Evolutionary conservation across 2,888 invertebrate species (phyloP).

Genomic region (Blastobasis lacticolella): DNA sequence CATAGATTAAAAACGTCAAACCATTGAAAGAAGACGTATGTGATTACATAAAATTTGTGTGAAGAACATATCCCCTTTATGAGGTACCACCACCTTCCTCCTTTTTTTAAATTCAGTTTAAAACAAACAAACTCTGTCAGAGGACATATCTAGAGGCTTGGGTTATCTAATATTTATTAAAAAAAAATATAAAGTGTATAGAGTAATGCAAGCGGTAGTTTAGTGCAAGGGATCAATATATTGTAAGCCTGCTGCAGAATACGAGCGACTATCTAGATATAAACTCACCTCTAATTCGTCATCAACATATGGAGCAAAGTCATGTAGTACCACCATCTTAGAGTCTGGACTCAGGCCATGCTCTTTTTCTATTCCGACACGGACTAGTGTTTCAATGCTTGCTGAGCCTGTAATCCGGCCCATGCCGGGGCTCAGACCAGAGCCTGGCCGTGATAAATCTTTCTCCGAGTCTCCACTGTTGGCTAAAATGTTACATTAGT

Average conservation of each 20-base stretch:
- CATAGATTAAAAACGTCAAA: too few relatives aligned
- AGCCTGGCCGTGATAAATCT: slow-evolving; percentile 75
- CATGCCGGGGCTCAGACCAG: slow-evolving; percentile 85
- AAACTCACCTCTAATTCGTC: slow-evolving; percentile 94
- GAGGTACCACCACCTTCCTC: too few relatives aligned
- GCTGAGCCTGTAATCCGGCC: slow-evolving; percentile 96
- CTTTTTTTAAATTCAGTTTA: too few relatives aligned
- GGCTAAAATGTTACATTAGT: slow-evolving; percentile 57
- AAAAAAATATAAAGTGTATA: not conserved
- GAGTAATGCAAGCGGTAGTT: too few relatives aligned
- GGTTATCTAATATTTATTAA: not conserved
- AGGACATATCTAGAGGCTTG: too few relatives aligned
- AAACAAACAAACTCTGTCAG: too few relatives aligned
- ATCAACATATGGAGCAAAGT: slow-evolving; percentile 95
- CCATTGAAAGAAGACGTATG: too few relatives aligned
- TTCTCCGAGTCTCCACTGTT: slow-evolving; percentile 86
- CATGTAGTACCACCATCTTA: slow-evolving; percentile 95
- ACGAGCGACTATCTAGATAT: too few relatives aligned
- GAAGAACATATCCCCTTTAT: too few relatives aligned
- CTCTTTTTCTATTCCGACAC: slow-evolving; percentile 94
- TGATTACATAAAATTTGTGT: too few relatives aligned
- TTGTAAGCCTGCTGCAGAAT: too few relatives aligned
- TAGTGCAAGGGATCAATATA: too few relatives aligned
- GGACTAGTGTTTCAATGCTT: slow-evolving; percentile 91
- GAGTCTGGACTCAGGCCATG: slow-evolving; percentile 93